Base-by-base conservation (phyloP, 2,113 vertebrate species). In the Spilogale gracilis region DNA sequence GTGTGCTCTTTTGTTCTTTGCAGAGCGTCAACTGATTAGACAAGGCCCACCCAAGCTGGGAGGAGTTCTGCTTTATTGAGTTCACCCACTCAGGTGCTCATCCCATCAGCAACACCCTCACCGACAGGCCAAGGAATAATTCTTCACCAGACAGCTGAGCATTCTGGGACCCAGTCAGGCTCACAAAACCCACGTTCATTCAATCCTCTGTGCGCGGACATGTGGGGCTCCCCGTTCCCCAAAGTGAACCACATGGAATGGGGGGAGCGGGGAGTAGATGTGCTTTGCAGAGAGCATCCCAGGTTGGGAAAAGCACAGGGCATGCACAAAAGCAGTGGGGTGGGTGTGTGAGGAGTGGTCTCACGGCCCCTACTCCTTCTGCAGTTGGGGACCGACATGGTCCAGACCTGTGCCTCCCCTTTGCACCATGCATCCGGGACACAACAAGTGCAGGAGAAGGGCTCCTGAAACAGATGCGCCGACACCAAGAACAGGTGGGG, bases 401-500 rank as follows among this genome's bases (percentile, higher is more conserved):
- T 12, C 38, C 43, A 14, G 6, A 16, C 12, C 17, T 5, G 27
- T 10, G 16, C 21, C 25, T 27, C 5, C 14, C 4, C 38, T 6
- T 9, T 1, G 10, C 58, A 9, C 9, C 18, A 0, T 4, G 11
- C 13, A 0, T 45, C 21, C 0, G 1, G 88, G 56, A 45, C 11
- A 9, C 30, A 21, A 10, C 58, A 17, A 3, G 65, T 21, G 25
- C 20, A 2, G 20, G 50, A 38, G 0, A 43, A 83, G 27, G 50
- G 30, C 32, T 43, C 9, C 4, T 0, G 3, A 65, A 58, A 27
- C 78, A 71, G 78, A 45, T 23, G 78, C 11, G 4, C 0, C 8
- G 7, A 45, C 2, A 14, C 9, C 0, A 0, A 9, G 14, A 52
- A 3, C 1, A 0, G 30, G 63, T 20, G 8, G 8, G n/a, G 45